These are phyloP conservation scores for Cephonodes hylas DNA, from an alignment of 2,888 invertebrate species.

Conservation along the genomic window DNA sequence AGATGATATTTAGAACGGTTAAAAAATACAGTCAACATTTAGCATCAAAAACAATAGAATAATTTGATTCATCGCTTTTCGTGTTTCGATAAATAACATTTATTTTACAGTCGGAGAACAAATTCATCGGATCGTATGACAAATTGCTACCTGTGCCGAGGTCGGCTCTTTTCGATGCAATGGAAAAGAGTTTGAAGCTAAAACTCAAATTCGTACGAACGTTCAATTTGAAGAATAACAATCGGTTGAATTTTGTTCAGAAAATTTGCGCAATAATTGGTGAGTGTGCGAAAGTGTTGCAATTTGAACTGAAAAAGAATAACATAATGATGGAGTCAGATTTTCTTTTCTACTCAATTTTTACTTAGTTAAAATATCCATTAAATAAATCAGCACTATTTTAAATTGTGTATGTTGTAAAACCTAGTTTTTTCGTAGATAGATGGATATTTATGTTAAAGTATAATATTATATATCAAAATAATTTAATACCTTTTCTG, in stretches of 20 bases:
- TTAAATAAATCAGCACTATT: no score
- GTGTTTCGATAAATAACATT: constrained; percentile 10
- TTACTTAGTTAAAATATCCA: no score
- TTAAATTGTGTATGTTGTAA: no score
- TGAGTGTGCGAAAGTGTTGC: constrained; percentile 20
- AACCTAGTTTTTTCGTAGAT: no score
- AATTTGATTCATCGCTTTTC: neutral
- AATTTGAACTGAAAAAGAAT: no score
- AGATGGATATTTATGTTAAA: no score
- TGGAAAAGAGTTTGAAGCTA: constrained; percentile 41
- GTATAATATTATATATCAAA: no score
- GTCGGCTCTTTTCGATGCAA: constrained; percentile 34
- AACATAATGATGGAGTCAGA: no score
- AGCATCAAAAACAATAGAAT: neutral
- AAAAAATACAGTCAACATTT: neutral
- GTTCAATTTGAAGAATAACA: constrained; percentile 32
- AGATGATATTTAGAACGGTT: neutral
- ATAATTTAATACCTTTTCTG: neutral
- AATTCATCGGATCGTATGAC: neutral
- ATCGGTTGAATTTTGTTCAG: constrained; percentile 22
- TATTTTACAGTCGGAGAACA: constrained; percentile 30
- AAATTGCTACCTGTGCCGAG: constrained; percentile 29
- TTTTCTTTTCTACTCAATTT: no score
- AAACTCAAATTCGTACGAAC: constrained; percentile 34
- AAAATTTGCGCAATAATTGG: constrained; percentile 32